phyloP scores from a whole-genome alignment of 2,797 vertebrate species.

The Liasis olivaceus region DNA sequence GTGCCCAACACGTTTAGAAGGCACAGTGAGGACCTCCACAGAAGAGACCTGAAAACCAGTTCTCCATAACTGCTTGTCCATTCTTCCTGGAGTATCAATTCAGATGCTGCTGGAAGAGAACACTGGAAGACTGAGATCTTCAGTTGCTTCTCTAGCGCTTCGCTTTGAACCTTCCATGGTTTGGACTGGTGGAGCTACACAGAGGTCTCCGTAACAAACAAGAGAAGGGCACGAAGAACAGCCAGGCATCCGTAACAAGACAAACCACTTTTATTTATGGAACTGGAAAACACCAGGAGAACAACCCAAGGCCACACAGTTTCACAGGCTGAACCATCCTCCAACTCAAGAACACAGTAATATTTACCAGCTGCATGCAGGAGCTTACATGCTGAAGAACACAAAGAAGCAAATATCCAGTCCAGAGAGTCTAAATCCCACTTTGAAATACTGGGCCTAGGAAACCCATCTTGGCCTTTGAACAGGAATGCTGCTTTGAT shows the following conservation, averaged over 20 bases:
- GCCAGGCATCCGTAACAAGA: not conserved
- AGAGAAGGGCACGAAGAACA: conserved; percentile 8
- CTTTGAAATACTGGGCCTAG: not conserved
- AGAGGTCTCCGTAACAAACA: not conserved
- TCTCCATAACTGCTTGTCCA: not conserved
- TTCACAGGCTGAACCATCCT: not conserved
- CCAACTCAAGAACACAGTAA: not conserved
- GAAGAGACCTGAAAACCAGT: not conserved
- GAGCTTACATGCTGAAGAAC: not conserved
- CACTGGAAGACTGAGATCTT: not conserved
- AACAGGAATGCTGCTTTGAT: not conserved
- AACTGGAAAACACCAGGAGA: conserved; percentile 2
- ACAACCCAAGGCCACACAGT: rapidly evolving
- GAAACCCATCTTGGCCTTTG: not conserved
- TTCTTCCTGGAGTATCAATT: not conserved
- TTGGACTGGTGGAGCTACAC: not conserved
- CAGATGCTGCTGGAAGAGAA: not conserved
- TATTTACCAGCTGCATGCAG: conserved; percentile 14
- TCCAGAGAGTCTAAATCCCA: conserved; percentile 15
- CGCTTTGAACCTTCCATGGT: not conserved
- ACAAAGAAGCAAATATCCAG: conserved; percentile 1
- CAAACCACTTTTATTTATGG: conserved; percentile 14
- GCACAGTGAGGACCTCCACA: not conserved
- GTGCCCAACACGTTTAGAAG: not conserved
- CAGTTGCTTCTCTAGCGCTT: not conserved